phyloP scores from a whole-genome alignment of 2,113 vertebrate species.

The Chloebia gouldiae region DNA sequence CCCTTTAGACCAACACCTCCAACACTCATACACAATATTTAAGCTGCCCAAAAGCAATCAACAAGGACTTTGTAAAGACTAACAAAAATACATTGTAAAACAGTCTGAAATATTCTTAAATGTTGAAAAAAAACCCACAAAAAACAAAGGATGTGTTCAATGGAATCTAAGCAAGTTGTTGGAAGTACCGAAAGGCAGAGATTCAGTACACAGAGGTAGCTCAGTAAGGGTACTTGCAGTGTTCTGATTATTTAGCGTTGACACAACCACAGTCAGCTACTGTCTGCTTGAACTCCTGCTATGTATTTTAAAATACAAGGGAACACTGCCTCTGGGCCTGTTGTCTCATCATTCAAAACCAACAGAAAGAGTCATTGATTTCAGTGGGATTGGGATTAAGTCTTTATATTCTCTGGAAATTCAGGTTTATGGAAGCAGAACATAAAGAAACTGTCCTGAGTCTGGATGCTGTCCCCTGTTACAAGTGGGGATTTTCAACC shows the following conservation, averaged over 20 bases:
- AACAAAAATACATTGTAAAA: neutral
- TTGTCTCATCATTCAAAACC: neutral
- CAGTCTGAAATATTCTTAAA: conserved; percentile 20
- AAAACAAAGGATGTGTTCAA: neutral
- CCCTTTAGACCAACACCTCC: conserved; percentile 60
- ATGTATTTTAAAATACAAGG: neutral
- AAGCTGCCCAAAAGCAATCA: conserved; percentile 25
- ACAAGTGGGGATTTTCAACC: neutral
- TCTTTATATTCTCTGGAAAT: neutral
- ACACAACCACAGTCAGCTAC: neutral
- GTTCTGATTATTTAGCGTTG: neutral
- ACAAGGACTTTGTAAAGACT: conserved; percentile 13
- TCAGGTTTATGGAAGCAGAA: neutral
- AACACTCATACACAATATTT: neutral
- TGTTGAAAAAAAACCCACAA: neutral
- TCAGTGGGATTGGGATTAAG: neutral
- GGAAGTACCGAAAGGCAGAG: conserved; percentile 46
- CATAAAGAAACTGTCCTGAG: neutral
- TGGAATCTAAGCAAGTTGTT: conserved; percentile 45
- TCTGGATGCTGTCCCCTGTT: neutral
- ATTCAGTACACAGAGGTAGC: conserved; percentile 74
- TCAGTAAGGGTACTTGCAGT: conserved; percentile 55
- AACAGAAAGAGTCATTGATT: neutral
- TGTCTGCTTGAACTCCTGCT: neutral
- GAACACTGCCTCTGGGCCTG: neutral